phyloP scores from a whole-genome alignment of 2,888 invertebrate genomes.

The Acanthacorydalis orientalis region DNA sequence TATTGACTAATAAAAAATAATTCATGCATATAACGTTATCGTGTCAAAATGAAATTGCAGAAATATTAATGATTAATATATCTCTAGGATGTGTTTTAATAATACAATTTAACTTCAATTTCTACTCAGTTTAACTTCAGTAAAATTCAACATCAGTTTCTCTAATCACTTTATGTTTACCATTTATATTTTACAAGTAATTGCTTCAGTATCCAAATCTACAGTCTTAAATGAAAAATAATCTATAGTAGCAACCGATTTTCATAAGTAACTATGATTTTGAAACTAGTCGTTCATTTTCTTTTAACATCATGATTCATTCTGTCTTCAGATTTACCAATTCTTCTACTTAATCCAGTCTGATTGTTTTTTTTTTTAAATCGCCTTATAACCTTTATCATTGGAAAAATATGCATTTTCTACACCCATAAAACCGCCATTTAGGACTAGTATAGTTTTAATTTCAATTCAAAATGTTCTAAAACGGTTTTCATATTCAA shows the following conservation, averaged over 20 bases:
- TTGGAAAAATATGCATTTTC: slow-evolving; percentile 95
- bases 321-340: slow-evolving; percentile 80
- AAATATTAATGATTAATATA: slow-evolving; percentile 90
- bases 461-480: slow-evolving; percentile 63
- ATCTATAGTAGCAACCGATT: slow-evolving; percentile 61
- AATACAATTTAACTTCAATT: slow-evolving; percentile 76
- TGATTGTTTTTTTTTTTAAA: slow-evolving; percentile 83
- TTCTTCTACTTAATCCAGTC: slow-evolving; percentile 70
- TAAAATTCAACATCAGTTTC: slow-evolving; percentile 81
- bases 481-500: slow-evolving; percentile 94
- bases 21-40: slow-evolving; percentile 92
- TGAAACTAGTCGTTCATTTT: slow-evolving; percentile 64
- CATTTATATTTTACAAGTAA: slow-evolving; percentile 89
- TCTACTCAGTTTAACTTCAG: too few relatives aligned
- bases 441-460: slow-evolving; percentile 75
- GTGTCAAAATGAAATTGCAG: slow-evolving; percentile 81
- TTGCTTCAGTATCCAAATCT: slow-evolving; percentile 95
- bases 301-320: slow-evolving; percentile 68
- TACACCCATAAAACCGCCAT: slow-evolving; percentile 97
- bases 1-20: slow-evolving; percentile 98
- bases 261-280: slow-evolving; percentile 60
- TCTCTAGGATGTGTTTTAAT: slow-evolving; percentile 98
- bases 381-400: slow-evolving; percentile 80
- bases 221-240: slow-evolving; percentile 70
- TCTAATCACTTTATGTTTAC: slow-evolving; percentile 95